phyloP scores from a whole-genome alignment of 92 coral and sea anemone genomes.

The Metridium senile region DNA sequence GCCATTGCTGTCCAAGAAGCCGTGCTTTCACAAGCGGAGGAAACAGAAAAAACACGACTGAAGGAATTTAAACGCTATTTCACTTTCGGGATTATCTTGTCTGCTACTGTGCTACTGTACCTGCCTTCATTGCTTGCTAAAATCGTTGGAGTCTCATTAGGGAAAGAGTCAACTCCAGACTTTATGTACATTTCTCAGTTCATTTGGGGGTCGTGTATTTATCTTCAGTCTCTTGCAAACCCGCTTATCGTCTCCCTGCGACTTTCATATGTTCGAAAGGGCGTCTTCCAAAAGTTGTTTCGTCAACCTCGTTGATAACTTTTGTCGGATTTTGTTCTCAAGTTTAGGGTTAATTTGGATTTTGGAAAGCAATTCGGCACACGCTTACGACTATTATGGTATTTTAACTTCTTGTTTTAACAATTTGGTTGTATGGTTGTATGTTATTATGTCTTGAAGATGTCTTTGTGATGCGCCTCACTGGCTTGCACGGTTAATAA shows the following conservation, averaged over 20 bases:
- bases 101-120: background rate
- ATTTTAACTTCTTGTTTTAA: no score
- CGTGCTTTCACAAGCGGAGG: background rate
- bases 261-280: background rate
- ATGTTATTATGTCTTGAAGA: no score
- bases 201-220: background rate
- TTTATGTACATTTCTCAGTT: background rate
- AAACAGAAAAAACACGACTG: background rate
- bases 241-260: conserved; percentile 17
- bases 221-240: conserved; percentile 16
- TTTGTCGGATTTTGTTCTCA: no score
- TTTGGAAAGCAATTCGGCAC: no score
- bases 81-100: background rate
- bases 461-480: background rate
- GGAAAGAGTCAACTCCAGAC: background rate
- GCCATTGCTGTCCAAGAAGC: background rate
- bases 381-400: no score
- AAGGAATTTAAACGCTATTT: conserved; percentile 3
- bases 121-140: background rate
- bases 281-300: background rate
- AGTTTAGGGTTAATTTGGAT: no score
- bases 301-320: background rate
- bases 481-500: background rate
- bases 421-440: no score
- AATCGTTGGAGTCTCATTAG: background rate